These are phyloP conservation scores for Rhagium mordax DNA, from an alignment of 2,888 invertebrate species.

Conservation along the genomic window DNA sequence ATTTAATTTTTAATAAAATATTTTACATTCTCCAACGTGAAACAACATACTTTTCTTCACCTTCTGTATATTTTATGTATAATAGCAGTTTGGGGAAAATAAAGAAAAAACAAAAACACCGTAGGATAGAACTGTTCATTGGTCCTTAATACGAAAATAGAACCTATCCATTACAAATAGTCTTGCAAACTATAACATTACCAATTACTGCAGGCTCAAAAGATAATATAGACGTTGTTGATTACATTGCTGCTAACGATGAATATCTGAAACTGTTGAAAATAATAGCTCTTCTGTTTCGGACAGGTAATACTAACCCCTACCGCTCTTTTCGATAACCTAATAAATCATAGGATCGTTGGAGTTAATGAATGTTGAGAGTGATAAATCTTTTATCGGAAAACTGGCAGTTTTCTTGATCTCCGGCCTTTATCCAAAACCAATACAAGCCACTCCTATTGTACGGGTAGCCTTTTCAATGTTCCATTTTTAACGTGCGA, in stretches of 20 bases:
- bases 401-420: constrained; percentile 41
- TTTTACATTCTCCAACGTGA: no score
- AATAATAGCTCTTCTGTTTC: constrained; percentile 20
- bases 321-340: constrained; percentile 21
- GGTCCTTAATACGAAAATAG: no score
- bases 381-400: constrained; percentile 44
- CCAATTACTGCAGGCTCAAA: background rate
- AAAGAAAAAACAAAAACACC: no score
- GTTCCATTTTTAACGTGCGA: constrained; percentile 43
- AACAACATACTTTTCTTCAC: no score
- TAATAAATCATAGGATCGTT: constrained; percentile 41
- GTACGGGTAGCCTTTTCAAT: constrained; percentile 17
- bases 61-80: no score
- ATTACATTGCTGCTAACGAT: no score
- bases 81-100: no score
- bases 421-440: constrained; percentile 33
- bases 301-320: constrained; percentile 31
- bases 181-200: no score
- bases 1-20: no score
- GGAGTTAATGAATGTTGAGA: constrained; percentile 44
- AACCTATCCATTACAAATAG: no score
- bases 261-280: background rate
- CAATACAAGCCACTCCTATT: constrained; percentile 27
- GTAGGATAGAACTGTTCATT: no score
- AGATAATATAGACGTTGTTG: background rate